phyloP scores from a whole-genome alignment of 2,888 invertebrate genomes.

The Tipula lateralis region DNA sequence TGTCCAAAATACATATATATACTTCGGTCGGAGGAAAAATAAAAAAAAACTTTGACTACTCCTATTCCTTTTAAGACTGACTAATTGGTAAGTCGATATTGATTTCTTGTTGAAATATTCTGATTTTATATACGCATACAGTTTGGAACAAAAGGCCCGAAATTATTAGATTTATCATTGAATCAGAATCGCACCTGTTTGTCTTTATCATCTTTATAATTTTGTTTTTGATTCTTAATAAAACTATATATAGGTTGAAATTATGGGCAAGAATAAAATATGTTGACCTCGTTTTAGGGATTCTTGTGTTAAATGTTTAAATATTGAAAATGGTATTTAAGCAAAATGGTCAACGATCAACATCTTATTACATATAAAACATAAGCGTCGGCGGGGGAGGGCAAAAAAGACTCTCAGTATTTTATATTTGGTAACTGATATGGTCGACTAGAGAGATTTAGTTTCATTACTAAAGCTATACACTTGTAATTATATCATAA shows the following conservation, averaged over 20 bases:
- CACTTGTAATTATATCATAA: too few relatives aligned
- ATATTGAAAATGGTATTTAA: too few relatives aligned
- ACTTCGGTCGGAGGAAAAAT: too few relatives aligned
- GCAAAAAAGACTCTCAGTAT: too few relatives aligned
- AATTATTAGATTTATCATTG: conserved; percentile 11
- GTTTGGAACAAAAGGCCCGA: background rate
- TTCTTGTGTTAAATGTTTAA: too few relatives aligned
- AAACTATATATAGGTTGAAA: background rate
- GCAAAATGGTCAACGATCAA: too few relatives aligned
- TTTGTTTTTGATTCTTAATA: background rate
- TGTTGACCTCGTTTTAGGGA: background rate
- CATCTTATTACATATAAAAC: too few relatives aligned
- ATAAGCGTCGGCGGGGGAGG: too few relatives aligned
- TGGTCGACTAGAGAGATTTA: too few relatives aligned
- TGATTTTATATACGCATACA: background rate
- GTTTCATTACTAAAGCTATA: too few relatives aligned
- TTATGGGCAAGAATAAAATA: background rate
- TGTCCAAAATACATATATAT: background rate
- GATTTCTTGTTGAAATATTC: conserved; percentile 19
- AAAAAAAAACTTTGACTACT: background rate
- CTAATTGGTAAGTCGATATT: conserved; percentile 24
- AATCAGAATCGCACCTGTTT: conserved; percentile 7
- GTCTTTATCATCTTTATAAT: background rate
- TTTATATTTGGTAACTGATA: too few relatives aligned
- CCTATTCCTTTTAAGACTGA: background rate